Evolutionary conservation across 1,140 invertebrate species (phyloP).

Genomic region (Bombyx mori): DNA sequence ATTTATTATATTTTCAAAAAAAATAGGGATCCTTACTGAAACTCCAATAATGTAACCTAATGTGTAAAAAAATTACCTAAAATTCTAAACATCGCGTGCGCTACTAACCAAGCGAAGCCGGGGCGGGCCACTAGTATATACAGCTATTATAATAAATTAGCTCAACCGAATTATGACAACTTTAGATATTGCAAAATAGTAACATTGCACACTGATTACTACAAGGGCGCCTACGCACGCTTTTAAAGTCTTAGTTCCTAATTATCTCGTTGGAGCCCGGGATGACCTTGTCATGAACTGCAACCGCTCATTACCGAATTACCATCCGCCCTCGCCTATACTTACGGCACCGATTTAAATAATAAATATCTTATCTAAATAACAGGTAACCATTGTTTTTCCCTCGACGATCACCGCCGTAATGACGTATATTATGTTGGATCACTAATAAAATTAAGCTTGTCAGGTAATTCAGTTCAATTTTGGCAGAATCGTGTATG

Average conservation of each 20-base stretch:
- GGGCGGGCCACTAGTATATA: too few species aligned
- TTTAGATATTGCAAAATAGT: too few species aligned
- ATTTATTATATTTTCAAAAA: too few species aligned
- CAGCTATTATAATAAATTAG: too few species aligned
- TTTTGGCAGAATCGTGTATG: conserved; percentile 53
- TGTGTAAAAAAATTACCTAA: too few species aligned
- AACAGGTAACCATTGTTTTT: conserved; percentile 55
- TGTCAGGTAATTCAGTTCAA: conserved; percentile 56
- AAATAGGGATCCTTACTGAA: too few species aligned
- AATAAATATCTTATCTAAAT: conserved; percentile 69
- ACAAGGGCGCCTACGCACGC: not conserved
- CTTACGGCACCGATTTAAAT: conserved; percentile 63
- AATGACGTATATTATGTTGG: conserved; percentile 58
- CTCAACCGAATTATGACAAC: too few species aligned
- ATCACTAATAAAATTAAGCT: conserved; percentile 65
- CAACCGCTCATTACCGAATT: conserved; percentile 67
- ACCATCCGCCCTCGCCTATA: conserved; percentile 53
- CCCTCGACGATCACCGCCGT: conserved; percentile 30
- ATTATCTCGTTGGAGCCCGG: conserved; percentile 42
- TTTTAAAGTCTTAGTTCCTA: conserved; percentile 15
- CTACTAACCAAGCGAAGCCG: too few species aligned
- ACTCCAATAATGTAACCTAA: too few species aligned
- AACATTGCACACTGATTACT: too few species aligned
- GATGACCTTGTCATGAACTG: conserved; percentile 54
- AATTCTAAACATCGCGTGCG: too few species aligned